Evolutionary conservation across 2,888 invertebrate species (phyloP).

Genomic region (Apamea monoglypha): DNA sequence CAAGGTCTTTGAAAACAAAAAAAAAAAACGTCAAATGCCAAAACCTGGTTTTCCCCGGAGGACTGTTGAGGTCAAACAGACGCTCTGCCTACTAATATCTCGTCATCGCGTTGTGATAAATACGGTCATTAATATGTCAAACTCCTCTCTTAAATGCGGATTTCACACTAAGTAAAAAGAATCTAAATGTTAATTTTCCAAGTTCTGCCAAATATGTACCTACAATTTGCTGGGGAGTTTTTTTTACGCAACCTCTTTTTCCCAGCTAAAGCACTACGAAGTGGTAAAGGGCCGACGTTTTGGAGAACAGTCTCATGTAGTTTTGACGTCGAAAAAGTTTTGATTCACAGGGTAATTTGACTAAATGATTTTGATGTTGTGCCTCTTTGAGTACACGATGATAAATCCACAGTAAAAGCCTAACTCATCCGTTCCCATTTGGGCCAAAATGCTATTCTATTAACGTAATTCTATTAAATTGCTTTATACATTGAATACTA

Average conservation of each 20-base stretch:
- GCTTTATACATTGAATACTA: not conserved
- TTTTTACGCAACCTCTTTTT: not conserved
- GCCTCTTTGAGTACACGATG: not conserved
- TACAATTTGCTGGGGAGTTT: not conserved
- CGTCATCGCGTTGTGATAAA: not conserved
- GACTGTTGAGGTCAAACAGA: not conserved
- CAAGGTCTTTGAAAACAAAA: not conserved
- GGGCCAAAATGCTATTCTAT: not conserved
- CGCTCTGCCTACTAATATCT: not conserved
- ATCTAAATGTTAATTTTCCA: not conserved
- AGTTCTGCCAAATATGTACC: not conserved
- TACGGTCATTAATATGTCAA: not conserved
- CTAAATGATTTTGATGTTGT: not conserved
- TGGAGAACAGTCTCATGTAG: not conserved
- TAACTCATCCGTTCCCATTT: not conserved
- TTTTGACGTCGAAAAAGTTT: not conserved
- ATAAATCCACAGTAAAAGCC: not conserved
- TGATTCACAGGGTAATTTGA: not conserved
- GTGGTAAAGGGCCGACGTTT: not conserved
- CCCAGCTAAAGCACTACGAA: not conserved
- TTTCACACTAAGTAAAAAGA: not conserved
- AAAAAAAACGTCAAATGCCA: not conserved
- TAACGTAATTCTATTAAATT: constrained; percentile 26
- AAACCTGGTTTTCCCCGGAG: constrained; percentile 4
- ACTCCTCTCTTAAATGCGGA: too few species aligned